phyloP scores from a whole-genome alignment of 92 coral and sea anemone species.

The Siderastrea siderea region DNA sequence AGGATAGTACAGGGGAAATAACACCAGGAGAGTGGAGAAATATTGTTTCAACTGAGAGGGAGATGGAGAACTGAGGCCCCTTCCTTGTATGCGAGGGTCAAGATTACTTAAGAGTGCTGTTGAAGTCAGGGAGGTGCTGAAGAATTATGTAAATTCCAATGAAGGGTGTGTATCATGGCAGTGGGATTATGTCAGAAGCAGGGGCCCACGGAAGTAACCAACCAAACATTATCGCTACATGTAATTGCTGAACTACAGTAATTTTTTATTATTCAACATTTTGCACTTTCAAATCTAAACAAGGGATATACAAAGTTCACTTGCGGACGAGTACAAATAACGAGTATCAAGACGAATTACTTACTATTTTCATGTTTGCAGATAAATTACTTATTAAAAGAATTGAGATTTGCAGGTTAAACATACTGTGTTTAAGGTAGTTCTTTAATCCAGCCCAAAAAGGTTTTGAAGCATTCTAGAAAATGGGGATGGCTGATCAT shows the following conservation, averaged over 20 bases:
- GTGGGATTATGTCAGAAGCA: conserved; percentile 25
- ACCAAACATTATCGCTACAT: not conserved
- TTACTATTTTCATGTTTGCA: too few species aligned
- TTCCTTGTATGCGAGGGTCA: conserved; percentile 23
- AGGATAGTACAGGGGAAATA: conserved; percentile 44
- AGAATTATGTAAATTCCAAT: not conserved
- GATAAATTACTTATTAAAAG: too few species aligned
- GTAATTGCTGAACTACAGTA: not conserved
- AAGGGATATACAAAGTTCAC: not conserved
- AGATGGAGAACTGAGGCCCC: conserved; percentile 34
- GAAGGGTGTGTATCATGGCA: conserved; percentile 20
- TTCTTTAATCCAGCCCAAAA: too few species aligned
- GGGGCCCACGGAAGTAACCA: conserved; percentile 2
- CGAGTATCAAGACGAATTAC: too few species aligned
- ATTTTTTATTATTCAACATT: too few species aligned
- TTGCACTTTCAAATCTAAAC: too few species aligned
- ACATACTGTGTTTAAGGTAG: too few species aligned
- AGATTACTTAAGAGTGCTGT: conserved; percentile 20
- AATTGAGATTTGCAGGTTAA: not conserved
- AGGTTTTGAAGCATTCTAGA: too few species aligned
- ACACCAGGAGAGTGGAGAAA: conserved; percentile 55
- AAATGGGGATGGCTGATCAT: too few species aligned
- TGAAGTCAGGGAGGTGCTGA: conserved; percentile 11
- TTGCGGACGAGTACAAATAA: too few species aligned
- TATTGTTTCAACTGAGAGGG: conserved; percentile 25